Percentiles rank a stretch among this genome's conserved stretches.
Evolutionary conservation across 2,888 invertebrate species (phyloP).

Genomic region (Drosophila dives): DNA sequence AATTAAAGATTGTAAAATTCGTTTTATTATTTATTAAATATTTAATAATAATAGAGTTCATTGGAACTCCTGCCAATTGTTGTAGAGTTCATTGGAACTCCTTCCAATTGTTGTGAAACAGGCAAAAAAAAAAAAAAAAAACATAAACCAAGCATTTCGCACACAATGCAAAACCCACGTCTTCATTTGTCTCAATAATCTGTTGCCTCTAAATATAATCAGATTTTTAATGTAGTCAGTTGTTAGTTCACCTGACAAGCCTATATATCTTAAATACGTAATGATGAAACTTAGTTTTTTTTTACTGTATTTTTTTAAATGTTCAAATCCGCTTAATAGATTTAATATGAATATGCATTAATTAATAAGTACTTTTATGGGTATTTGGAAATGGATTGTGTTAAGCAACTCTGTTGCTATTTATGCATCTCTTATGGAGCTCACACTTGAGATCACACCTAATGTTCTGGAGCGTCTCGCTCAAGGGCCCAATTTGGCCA

Average conservation of each 20-base stretch:
- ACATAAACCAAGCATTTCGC: background rate
- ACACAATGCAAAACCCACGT: background rate
- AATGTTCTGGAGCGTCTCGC: constrained; percentile 40
- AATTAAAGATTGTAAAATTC: background rate
- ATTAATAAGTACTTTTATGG: background rate
- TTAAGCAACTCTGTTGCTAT: constrained; percentile 8
- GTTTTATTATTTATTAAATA: background rate
- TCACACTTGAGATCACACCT: constrained; percentile 48
- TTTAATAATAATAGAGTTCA: background rate
- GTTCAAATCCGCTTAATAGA: background rate
- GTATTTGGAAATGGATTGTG: constrained; percentile 5
- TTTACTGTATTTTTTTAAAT: background rate
- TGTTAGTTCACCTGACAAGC: too few species aligned
- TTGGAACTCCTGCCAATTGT: background rate
- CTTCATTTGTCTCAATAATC: background rate
- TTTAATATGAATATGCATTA: background rate
- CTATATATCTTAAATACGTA: background rate
- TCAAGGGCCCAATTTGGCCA: constrained; percentile 34
- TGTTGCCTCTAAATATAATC: too few species aligned
- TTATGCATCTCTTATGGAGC: constrained; percentile 21
- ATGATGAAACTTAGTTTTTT: background rate
- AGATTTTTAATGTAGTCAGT: too few species aligned
- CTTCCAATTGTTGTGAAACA: background rate
- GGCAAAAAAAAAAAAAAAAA: background rate
- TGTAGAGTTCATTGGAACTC: background rate